Conservation (phyloP, 2,113 vertebrate species). For the Otolemur garnettii region DNA sequence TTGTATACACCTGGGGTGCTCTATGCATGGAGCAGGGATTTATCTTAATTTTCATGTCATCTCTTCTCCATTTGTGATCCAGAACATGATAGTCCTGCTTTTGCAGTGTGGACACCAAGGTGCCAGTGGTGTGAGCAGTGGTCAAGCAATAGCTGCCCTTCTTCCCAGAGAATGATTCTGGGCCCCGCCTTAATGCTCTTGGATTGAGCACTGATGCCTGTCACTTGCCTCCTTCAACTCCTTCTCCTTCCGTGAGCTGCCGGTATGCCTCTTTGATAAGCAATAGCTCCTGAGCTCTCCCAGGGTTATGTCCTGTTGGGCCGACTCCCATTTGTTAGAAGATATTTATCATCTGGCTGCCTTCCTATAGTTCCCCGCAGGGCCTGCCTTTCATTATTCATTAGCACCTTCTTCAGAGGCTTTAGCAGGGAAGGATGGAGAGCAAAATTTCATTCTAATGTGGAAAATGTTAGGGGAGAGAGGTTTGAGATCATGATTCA, state of each 20-base stretch:
- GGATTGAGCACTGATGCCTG: background rate
- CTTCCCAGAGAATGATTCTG: background rate
- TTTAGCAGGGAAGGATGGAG: background rate
- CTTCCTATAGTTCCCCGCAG: background rate
- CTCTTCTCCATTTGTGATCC: background rate
- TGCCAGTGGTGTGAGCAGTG: background rate
- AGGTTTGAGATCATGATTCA: background rate
- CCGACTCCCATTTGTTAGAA: constrained; percentile 44
- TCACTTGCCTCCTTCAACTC: background rate
- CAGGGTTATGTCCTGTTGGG: background rate
- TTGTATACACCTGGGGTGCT: background rate
- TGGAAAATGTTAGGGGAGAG: background rate
- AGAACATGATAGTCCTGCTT: background rate
- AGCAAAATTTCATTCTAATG: constrained; percentile 44
- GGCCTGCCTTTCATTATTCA: constrained; percentile 46
- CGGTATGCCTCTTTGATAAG: background rate
- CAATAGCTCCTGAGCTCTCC: background rate
- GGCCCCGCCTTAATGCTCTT: background rate
- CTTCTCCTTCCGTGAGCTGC: background rate
- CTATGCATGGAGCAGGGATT: background rate
- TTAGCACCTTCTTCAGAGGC: constrained; percentile 69
- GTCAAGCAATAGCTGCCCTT: background rate
- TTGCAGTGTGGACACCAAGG: background rate
- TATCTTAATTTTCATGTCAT: background rate
- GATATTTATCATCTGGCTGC: constrained; percentile 56